A percentile compares a stretch with the other conserved stretches of the same genome.
These are phyloP conservation scores for Hyposoter didymator DNA, from an alignment of 2,888 invertebrate genomes.

Conservation along the genomic window DNA sequence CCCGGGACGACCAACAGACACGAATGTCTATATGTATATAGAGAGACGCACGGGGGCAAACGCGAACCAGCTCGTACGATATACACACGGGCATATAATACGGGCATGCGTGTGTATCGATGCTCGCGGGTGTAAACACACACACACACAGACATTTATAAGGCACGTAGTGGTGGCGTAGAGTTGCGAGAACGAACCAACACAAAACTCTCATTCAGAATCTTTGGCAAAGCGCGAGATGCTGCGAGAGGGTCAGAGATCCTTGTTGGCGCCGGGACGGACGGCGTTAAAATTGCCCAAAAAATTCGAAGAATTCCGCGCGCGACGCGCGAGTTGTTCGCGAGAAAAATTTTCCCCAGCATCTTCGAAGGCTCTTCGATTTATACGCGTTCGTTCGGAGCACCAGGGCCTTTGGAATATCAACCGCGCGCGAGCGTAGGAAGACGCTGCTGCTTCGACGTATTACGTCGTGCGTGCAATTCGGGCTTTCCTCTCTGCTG, in stretches of 20 bases:
- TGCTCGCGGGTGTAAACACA: not conserved
- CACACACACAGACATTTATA: conserved; percentile 14
- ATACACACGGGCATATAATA: conserved; percentile 37
- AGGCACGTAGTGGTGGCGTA: conserved; percentile 18
- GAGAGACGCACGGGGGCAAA: conserved; percentile 2
- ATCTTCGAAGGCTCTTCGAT: not conserved
- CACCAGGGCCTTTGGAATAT: not conserved
- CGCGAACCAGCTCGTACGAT: conserved; percentile 20
- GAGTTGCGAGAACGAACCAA: conserved; percentile 50
- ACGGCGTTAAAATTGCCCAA: conserved; percentile 81
- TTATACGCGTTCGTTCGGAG: not conserved
- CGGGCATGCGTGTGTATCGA: too few species aligned
- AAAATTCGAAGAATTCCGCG: conserved; percentile 81
- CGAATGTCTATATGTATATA: conserved; percentile 23
- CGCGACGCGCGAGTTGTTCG: not conserved
- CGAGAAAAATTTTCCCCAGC: not conserved
- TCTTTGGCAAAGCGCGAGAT: conserved; percentile 59
- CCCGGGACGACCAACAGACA: conserved; percentile 73
- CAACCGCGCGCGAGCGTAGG: not conserved
- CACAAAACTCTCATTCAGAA: conserved; percentile 79
- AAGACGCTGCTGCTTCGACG: not conserved
- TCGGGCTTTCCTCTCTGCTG: not conserved
- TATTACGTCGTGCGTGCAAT: not conserved
- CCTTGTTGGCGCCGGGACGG: conserved; percentile 79
- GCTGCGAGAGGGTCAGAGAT: conserved; percentile 59